These are phyloP conservation scores for Ictalurus punctatus DNA, from an alignment of 2,113 vertebrate genomes.

Conservation along the genomic window DNA sequence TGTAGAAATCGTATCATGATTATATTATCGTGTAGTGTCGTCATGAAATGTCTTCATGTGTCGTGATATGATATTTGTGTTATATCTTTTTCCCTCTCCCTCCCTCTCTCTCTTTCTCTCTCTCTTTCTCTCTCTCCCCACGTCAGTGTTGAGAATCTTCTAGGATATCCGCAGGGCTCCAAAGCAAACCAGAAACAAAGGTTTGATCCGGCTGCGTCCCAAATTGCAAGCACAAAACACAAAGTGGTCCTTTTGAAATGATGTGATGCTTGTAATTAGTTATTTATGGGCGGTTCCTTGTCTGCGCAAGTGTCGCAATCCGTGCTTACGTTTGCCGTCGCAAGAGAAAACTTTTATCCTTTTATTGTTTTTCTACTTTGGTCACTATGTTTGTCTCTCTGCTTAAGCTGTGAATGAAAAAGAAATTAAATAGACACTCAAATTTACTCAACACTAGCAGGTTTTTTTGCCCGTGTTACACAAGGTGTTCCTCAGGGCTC, in stretches of 20 bases:
- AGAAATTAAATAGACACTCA: too few relatives aligned
- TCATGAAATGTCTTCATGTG: not conserved
- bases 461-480: not conserved
- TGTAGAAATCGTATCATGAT: not conserved
- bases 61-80: not conserved
- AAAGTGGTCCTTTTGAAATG: not conserved
- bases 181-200: slow-evolving; percentile 68
- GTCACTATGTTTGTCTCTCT: not conserved
- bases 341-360: too few relatives aligned
- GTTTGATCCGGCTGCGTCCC: slow-evolving; percentile 65
- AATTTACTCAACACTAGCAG: not conserved
- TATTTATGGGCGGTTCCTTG: not conserved
- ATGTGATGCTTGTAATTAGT: not conserved
- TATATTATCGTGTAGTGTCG: not conserved
- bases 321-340: not conserved
- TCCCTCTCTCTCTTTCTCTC: not conserved
- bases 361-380: not conserved
- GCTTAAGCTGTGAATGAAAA: not conserved
- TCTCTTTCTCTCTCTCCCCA: slow-evolving; percentile 20
- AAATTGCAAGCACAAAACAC: slow-evolving; percentile 3
- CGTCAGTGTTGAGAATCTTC: slow-evolving; percentile 83
- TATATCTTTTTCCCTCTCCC: not conserved
- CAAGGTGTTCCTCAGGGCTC: slow-evolving; percentile 5
- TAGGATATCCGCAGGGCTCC: slow-evolving; percentile 70
- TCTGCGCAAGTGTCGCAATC: not conserved